Conservation (phyloP, 2,113 vertebrate species). For the Microtus oregoni region DNA sequence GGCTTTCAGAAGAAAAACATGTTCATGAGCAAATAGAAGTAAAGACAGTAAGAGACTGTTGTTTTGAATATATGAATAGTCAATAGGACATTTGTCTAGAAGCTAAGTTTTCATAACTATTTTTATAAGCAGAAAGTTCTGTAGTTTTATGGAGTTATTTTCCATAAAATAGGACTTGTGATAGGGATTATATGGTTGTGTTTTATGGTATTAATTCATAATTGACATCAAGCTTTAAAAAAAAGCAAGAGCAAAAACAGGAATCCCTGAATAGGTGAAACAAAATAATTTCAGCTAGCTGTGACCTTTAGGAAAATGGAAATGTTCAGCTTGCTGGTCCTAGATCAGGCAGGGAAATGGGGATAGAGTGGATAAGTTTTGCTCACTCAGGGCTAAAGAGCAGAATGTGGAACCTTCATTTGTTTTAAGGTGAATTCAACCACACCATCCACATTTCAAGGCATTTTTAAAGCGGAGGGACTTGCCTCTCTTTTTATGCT, state of each 20-base stretch:
- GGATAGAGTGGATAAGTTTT: background rate
- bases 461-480: background rate
- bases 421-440: background rate
- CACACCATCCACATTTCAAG: background rate
- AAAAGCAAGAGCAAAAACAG: background rate
- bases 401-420: background rate
- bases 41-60: constrained; percentile 24
- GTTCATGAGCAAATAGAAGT: background rate
- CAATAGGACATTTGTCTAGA: constrained; percentile 12
- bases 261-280: background rate
- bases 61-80: background rate
- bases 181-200: background rate
- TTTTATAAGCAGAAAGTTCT: constrained; percentile 38
- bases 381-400: background rate
- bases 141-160: constrained; percentile 29
- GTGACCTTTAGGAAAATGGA: constrained; percentile 41
- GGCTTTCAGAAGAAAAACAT: constrained; percentile 27
- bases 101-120: constrained; percentile 23
- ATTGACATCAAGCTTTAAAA: background rate
- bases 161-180: too few relatives aligned
- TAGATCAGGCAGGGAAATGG: background rate
- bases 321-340: background rate
- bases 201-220: constrained; percentile 12
- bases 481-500: background rate
- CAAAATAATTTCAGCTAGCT: background rate